Evolutionary conservation across 2,797 vertebrate genomes (phyloP), one percentile per base, ranked within the genome.

Genomic region (Sebastes matsubarae): DNA sequence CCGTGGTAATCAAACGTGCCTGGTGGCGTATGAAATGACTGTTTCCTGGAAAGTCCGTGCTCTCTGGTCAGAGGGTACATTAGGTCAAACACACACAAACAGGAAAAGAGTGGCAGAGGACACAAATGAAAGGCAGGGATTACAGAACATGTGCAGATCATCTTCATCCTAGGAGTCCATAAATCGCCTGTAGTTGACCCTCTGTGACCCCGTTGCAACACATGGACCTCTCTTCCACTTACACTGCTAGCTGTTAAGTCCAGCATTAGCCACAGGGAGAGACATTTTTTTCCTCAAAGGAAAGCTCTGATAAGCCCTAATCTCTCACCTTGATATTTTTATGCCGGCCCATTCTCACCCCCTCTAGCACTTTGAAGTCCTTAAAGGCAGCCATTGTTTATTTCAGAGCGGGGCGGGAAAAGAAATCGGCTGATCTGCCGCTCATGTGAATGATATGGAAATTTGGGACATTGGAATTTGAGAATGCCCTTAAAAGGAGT

Each of bases 321-420:
- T 93, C 92, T 89, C 84, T 92, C 77, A 93, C 87, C 91, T 92
- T 93, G 85, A 91, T 90, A 85, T 86, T 89, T 75, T 75, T 80
- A 87, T 87, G 76, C 84, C 61, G 79, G 60, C 72, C 61, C 69
- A 20, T 74, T 90, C 54, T 74, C 66, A 58, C 38, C 73, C 80
- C 73, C 76, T 59, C 13, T 1, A 57, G 59, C 67, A 27, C 90
- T 93, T 91, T 94, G 84, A 93, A 91, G 90, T 89, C 58, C 38
- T 86, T 86, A 93, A 90, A 88, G 88, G 86, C 70, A 61, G 58
- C 55, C 75, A 87, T 93, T 95, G 90, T 93, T 92, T 77, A 68
- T 75, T 85, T 67, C 83, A 67, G 67, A 83, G 30, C 5, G 16
- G 64, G 66, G 34, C 2, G 2, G n/a, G 60, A 42, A 60, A 73